Evolutionary conservation across 2,888 invertebrate genomes (phyloP).

Genomic region (Philopedon plagiatum): DNA sequence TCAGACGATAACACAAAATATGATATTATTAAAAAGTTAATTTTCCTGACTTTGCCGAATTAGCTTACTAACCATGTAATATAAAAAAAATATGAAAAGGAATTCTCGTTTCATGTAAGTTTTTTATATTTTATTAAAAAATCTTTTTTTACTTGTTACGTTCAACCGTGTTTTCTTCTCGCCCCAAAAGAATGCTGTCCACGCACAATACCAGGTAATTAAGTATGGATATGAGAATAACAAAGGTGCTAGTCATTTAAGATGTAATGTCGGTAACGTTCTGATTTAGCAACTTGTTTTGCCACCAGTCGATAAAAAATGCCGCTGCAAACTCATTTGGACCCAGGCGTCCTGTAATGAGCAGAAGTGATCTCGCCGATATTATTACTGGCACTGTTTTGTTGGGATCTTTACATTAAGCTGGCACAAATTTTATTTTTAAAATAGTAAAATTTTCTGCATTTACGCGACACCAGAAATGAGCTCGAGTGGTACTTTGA

Average conservation of each 20-base stretch:
- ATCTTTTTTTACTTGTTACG: background rate
- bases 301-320: constrained; percentile 33
- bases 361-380: background rate
- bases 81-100: background rate
- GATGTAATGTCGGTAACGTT: constrained; percentile 32
- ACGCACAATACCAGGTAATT: constrained; percentile 38
- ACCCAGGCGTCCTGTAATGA: background rate
- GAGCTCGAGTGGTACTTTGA: too few species aligned
- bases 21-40: too few species aligned
- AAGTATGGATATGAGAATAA: constrained; percentile 32
- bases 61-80: too few species aligned
- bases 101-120: background rate
- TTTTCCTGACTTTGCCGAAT: too few species aligned
- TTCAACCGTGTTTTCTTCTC: background rate
- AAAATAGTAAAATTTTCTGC: too few species aligned
- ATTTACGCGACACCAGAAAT: too few species aligned
- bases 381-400: too few species aligned
- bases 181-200: constrained; percentile 33
- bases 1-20: too few species aligned
- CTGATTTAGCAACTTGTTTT: constrained; percentile 36
- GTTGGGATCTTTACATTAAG: too few species aligned
- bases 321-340: constrained; percentile 22
- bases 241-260: constrained; percentile 38
- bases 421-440: too few species aligned
- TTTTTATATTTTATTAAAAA: background rate